phyloP scores from a whole-genome alignment of 2,888 invertebrate genomes.

The Charanyca ferruginea region DNA sequence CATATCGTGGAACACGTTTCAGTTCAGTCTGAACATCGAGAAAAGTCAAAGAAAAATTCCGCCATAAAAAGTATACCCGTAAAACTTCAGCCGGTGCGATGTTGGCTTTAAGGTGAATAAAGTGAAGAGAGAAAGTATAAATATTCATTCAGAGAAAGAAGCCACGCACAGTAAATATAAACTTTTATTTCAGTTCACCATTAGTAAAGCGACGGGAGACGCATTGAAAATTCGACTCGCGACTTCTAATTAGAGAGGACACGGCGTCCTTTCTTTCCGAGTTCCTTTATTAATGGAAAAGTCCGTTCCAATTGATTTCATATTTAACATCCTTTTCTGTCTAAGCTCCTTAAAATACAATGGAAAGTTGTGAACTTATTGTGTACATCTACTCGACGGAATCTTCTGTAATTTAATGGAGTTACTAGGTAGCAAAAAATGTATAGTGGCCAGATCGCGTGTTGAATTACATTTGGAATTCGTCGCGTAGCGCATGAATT shows the following conservation, averaged over 20 bases:
- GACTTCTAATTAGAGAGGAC: conserved; percentile 89
- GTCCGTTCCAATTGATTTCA: conserved; percentile 86
- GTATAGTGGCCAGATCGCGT: conserved; percentile 69
- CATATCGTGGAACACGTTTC: conserved; percentile 66
- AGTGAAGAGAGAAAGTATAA: conserved; percentile 85
- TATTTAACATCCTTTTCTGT: conserved; percentile 80
- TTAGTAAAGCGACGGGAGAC: conserved; percentile 80
- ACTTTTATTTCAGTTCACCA: conserved; percentile 88
- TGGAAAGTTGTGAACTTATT: conserved; percentile 55
- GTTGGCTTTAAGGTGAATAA: conserved; percentile 84
- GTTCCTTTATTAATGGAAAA: conserved; percentile 87
- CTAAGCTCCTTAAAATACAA: conserved; percentile 69
- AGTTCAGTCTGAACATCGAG: conserved; percentile 71
- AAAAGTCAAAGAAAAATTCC: conserved; percentile 79
- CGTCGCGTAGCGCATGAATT: conserved; percentile 84
- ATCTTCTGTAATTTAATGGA: conserved; percentile 58
- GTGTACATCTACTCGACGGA: conserved; percentile 53
- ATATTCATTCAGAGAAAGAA: conserved; percentile 86
- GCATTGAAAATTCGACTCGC: conserved; percentile 89
- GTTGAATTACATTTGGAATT: conserved; percentile 87
- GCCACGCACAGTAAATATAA: conserved; percentile 89
- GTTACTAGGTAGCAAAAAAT: conserved; percentile 60
- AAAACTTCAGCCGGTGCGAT: conserved; percentile 76
- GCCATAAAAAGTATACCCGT: conserved; percentile 79
- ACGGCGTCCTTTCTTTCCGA: conserved; percentile 80